Base-by-base conservation (phyloP, 1,140 invertebrate genomes). In the Drosophila serrata region DNA sequence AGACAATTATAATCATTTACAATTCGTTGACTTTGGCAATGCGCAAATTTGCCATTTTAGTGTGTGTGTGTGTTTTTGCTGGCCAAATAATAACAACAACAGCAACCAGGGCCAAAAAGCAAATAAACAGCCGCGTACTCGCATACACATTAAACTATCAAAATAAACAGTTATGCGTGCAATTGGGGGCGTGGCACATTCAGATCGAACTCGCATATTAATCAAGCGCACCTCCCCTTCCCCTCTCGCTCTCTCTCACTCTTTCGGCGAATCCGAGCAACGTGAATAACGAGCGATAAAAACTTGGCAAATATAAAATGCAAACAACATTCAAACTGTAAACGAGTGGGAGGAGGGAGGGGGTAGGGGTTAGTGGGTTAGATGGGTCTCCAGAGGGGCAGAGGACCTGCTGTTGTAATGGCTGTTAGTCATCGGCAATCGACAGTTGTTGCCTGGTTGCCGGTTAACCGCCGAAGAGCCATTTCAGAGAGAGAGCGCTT, bases 251-350 rank as follows among this genome's bases (percentile, higher is more conserved):
- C n/a, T n/a, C n/a, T n/a, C n/a, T n/a, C n/a, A n/a, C n/a, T n/a
- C n/a, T n/a, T n/a, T n/a, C n/a, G n/a, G n/a, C 65, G 53, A 37
- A 42, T 45, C 35, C 49, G 15, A 49, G 39, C 68, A 65, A 76
- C 76, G 80, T 73, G 82, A 82, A 86, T 88, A 86, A 80, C 84
- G 75, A 87, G 72, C 82, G 82, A 87, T 87, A 87, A 87, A 88
- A 87, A 87, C 79, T 87, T 88, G 84, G 84, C 79, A 87, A 87
- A 87, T 87, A 87, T 90, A 88, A 90, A 87, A 90, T 81, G 80
- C 80, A 90, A 87, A 87, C 85, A 90, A 80, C 82, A 77, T 73
- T 88, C 57, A 55, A 45, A 74, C 60, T 57, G 65, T 43, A 43
- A 65, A 17, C 31, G 11, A n/a, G n/a, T 39, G 27, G 24, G 0